Conservation (phyloP, 2,113 vertebrate genomes). For the Sula dactylatra region DNA sequence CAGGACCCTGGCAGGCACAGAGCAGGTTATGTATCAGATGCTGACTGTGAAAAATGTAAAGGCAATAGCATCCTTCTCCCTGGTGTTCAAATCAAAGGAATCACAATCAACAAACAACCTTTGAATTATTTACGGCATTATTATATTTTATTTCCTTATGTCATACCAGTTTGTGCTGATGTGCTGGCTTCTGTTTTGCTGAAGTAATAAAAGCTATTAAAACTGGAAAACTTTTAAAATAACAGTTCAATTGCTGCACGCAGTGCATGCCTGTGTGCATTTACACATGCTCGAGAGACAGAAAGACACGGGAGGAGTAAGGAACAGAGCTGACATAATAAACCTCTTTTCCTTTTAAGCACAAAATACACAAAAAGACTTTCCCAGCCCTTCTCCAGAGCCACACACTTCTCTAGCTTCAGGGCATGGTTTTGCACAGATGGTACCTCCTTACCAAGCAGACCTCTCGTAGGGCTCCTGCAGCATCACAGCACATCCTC, state of each 20-base stretch:
- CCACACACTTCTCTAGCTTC: not conserved
- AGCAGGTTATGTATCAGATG: not conserved
- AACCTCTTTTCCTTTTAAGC: not conserved
- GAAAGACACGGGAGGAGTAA: not conserved
- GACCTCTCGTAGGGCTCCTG: rapidly evolving
- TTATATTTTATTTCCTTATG: not conserved
- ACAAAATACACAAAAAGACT: not conserved
- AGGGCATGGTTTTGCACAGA: not conserved
- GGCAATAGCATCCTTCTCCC: not conserved
- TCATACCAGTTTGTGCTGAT: not conserved
- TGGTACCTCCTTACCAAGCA: too few relatives aligned
- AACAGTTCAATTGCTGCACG: not conserved
- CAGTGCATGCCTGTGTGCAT: rapidly evolving
- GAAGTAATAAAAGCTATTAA: constrained; percentile 36
- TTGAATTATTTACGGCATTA: not conserved
- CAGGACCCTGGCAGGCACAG: not conserved
- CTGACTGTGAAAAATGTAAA: not conserved
- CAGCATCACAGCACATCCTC: not conserved
- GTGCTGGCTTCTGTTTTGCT: constrained; percentile 2
- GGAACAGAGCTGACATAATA: not conserved
- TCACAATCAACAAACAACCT: not conserved
- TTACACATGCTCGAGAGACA: rapidly evolving
- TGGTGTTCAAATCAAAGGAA: not conserved
- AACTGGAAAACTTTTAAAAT: not conserved
- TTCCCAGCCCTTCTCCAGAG: not conserved